These are phyloP conservation scores for Papio anubis DNA, from an alignment of 2,113 vertebrate genomes.

Conservation along the genomic window DNA sequence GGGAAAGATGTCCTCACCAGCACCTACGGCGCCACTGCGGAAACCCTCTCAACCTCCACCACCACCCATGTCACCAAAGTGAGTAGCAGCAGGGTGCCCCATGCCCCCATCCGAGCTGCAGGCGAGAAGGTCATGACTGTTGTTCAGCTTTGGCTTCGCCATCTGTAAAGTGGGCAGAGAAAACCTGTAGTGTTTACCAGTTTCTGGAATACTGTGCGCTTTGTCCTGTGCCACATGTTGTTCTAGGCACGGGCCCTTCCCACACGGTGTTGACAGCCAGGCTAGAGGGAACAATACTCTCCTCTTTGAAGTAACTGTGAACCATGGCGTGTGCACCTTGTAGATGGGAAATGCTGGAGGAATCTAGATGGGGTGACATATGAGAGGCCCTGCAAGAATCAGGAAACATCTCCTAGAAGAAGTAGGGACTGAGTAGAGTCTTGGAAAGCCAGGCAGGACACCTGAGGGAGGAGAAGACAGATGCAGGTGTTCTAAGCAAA, in stretches of 20 bases:
- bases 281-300: background rate
- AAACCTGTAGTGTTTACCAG: background rate
- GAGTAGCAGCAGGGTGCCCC: conserved; percentile 75
- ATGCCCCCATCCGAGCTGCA: conserved; percentile 8
- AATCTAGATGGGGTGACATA: background rate
- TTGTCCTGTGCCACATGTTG: background rate
- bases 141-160: background rate
- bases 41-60: conserved; percentile 96
- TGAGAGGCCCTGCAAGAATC: background rate
- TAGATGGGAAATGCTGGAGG: background rate
- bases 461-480: background rate
- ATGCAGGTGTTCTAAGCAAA: background rate
- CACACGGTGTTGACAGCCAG: background rate
- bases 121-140: conserved; percentile 1
- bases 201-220: background rate
- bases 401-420: background rate
- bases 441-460: background rate
- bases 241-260: background rate
- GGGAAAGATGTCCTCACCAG: conserved; percentile 87
- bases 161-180: background rate
- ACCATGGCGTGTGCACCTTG: background rate
- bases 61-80: conserved; percentile 99
- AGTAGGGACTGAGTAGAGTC: background rate
- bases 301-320: background rate
- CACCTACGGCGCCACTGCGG: conserved; percentile 89